These are phyloP conservation scores for Electrona antarctica DNA, from an alignment of 2,113 vertebrate genomes.

Conservation along the genomic window DNA sequence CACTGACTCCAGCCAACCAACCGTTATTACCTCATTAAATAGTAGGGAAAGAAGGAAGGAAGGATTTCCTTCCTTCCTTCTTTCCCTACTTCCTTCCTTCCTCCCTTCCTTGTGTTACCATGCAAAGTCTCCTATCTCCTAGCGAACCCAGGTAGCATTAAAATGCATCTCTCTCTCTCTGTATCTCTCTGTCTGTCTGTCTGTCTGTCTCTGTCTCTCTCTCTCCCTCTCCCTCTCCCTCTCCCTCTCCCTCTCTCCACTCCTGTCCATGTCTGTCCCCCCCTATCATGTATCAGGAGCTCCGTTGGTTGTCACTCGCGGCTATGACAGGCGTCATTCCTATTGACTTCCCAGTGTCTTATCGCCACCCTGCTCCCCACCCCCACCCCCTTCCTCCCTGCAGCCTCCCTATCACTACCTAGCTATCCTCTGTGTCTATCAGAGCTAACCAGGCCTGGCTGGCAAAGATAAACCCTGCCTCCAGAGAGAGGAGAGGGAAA, in stretches of 20 bases:
- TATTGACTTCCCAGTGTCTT: slow-evolving; percentile 50
- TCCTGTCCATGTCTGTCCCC: not conserved
- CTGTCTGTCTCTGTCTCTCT: too few relatives aligned
- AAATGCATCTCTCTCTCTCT: not conserved
- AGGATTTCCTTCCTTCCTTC: not conserved
- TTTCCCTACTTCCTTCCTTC: not conserved
- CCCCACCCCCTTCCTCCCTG: not conserved
- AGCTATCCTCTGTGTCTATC: slow-evolving; percentile 61
- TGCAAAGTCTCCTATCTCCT: too few relatives aligned
- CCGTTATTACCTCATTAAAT: too few relatives aligned
- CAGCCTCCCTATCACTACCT: slow-evolving; percentile 47
- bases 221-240: too few relatives aligned
- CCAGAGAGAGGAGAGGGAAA: slow-evolving; percentile 16
- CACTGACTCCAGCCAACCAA: too few relatives aligned
- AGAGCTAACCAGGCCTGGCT: slow-evolving; percentile 62
- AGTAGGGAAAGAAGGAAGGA: too few relatives aligned
- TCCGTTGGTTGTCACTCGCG: slow-evolving; percentile 46
- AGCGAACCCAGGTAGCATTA: too few relatives aligned
- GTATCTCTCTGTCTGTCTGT: too few relatives aligned
- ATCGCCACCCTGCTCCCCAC: slow-evolving; percentile 39
- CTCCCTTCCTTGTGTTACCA: not conserved
- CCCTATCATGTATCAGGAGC: slow-evolving; percentile 28
- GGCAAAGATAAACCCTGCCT: slow-evolving; percentile 59
- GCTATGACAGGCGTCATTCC: slow-evolving; percentile 57
- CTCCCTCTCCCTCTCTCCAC: too few relatives aligned